phyloP scores from a whole-genome alignment of 2,888 invertebrate genomes.

The Patella pellucida region DNA sequence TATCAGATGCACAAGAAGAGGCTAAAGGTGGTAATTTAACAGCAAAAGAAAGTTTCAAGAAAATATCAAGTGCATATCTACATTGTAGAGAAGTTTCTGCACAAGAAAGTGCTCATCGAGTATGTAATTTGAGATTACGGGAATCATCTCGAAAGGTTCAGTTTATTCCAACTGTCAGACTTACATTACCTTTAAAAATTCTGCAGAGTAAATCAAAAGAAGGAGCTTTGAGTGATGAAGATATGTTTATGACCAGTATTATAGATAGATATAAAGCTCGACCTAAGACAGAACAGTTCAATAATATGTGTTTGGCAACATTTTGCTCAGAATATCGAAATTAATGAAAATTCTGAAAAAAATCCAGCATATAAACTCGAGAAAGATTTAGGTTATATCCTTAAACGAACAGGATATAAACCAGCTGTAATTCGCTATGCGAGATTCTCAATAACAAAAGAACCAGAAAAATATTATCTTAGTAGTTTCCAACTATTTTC shows the following conservation, averaged over 20 bases:
- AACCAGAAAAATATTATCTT: conserved; percentile 14
- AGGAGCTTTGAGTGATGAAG: not conserved
- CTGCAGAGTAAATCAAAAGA: not conserved
- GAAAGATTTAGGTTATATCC: not conserved
- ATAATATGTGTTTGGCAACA: too few species aligned
- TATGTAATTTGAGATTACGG: conserved; percentile 28
- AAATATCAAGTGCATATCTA: conserved; percentile 25
- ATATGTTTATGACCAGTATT: too few species aligned
- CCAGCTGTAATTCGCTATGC: conserved; percentile 6
- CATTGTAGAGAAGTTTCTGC: conserved; percentile 33
- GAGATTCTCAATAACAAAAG: not conserved
- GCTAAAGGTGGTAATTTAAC: conserved; percentile 24
- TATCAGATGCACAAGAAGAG: conserved; percentile 28
- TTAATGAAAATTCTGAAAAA: conserved; percentile 12
- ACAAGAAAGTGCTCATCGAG: conserved; percentile 34
- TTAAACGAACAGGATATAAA: conserved; percentile 1
- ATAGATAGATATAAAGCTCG: too few species aligned
- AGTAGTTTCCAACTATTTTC: conserved; percentile 13
- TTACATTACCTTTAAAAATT: not conserved
- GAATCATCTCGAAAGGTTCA: conserved; percentile 4
- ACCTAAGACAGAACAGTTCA: too few species aligned
- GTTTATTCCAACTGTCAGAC: conserved; percentile 24
- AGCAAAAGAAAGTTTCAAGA: conserved; percentile 26
- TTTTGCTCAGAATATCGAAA: conserved; percentile 14
- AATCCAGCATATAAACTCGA: conserved; percentile 7